Evolutionary conservation across 2,113 vertebrate genomes (phyloP).

Genomic region (Ellobius talpinus): DNA sequence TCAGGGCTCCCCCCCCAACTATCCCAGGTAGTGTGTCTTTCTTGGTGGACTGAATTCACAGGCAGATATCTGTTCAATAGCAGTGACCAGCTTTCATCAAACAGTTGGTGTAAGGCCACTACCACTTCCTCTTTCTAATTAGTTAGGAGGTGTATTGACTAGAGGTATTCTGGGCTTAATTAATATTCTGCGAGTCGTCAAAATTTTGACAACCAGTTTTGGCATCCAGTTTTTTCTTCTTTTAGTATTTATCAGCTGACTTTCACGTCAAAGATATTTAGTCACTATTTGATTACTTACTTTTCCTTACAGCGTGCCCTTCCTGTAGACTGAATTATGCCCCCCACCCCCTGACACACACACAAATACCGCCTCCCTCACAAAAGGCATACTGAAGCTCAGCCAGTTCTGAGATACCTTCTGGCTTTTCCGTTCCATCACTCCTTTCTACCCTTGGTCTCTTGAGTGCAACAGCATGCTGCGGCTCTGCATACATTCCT

Average conservation of each 20-base stretch:
- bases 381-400: background rate
- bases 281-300: background rate
- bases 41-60: background rate
- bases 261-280: conserved; percentile 38
- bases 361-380: too few relatives aligned
- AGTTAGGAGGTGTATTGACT: background rate
- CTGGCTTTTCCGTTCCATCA: background rate
- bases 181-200: background rate
- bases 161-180: background rate
- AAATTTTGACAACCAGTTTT: background rate
- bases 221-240: background rate
- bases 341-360: too few relatives aligned
- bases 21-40: background rate
- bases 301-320: background rate
- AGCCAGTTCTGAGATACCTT: background rate
- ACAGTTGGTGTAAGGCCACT: background rate
- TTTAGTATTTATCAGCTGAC: conserved; percentile 5
- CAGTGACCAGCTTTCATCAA: background rate
- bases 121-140: background rate
- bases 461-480: background rate
- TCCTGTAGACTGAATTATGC: background rate
- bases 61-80: background rate
- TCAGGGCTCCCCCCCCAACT: background rate
- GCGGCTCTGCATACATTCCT: background rate
- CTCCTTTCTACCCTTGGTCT: background rate